A percentile compares a stretch with the other conserved stretches of the same genome.
Conservation (phyloP, 2,888 invertebrate genomes). For the Tetanocera ferruginea region DNA sequence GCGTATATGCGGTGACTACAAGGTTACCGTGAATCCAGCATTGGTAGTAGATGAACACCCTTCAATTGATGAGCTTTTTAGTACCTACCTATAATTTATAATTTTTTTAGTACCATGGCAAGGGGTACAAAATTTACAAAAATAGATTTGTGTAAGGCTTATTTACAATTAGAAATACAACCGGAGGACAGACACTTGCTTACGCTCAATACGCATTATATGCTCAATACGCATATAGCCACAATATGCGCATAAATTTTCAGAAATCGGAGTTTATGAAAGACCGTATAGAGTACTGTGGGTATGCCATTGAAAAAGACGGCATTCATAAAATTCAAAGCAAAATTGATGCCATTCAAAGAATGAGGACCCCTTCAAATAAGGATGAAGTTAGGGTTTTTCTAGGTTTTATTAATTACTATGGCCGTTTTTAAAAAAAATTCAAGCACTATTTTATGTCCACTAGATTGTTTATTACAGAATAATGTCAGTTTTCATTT, state of each 20-base stretch:
- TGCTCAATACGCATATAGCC: too few species aligned
- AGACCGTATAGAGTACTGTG: slow-evolving; percentile 56
- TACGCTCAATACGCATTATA: slow-evolving; percentile 62
- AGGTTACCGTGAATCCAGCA: slow-evolving; percentile 53
- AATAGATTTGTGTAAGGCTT: slow-evolving; percentile 60
- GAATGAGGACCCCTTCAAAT: slow-evolving; percentile 51
- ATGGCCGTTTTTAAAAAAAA: slow-evolving; percentile 58
- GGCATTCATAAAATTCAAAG: slow-evolving; percentile 57
- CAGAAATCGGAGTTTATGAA: slow-evolving; percentile 56
- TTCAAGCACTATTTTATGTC: slow-evolving; percentile 53
- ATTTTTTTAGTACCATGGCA: slow-evolving; percentile 48
- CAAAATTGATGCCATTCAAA: slow-evolving; percentile 58
- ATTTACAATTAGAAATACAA: slow-evolving; percentile 61
- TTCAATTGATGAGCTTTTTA: too few species aligned
- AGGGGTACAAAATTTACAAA: slow-evolving; percentile 53
- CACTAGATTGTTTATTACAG: slow-evolving; percentile 54
- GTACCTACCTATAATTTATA: slow-evolving; percentile 52
- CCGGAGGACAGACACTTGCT: slow-evolving; percentile 56
- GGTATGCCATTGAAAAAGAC: slow-evolving; percentile 55
- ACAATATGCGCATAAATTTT: slow-evolving; percentile 54
- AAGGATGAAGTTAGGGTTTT: slow-evolving; percentile 52
- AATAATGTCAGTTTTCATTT: slow-evolving; percentile 53
- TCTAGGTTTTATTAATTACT: slow-evolving; percentile 57
- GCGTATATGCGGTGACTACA: slow-evolving; percentile 53
- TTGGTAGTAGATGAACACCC: slow-evolving; percentile 54